Base-by-base conservation (phyloP, 1,140 invertebrate species). In the Halictus rubicundus region DNA sequence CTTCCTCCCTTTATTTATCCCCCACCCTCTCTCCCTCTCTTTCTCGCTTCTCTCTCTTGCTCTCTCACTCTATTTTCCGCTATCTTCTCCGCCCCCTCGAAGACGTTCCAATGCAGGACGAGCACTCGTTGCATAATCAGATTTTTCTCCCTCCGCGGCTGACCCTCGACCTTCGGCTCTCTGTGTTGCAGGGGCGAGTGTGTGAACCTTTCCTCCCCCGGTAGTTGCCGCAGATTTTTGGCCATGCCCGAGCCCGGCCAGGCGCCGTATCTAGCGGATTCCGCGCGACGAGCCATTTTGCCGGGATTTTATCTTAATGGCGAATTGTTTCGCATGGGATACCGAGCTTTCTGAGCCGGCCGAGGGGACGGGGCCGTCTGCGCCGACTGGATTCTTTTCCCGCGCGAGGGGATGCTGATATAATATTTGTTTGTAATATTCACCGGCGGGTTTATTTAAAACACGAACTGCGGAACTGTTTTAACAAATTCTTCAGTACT, bases 71-170 rank as follows among this genome's bases (percentile, higher is more conserved):
- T 68, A 79, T 80, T 79, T 83, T 80, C 81, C 78, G 72, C 81
- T 61, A 79, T 83, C 42, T 57, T 80, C 77, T 12, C 27, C 23
- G 25, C 10, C 42, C 32, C 52, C 78, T 70, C 66, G 60, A 65
- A 83, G 70, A 73, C 65, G 80, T 59, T 72, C 74, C 68, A 57
- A 42, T 21, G 52, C 74, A 68, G 78, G 75, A 81, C 80, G 68
- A 83, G 42, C 73, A 46, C 72, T 71, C 70, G 66, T 87, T 84
- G 78, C 86, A 75, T 82, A 84, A 86, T 80, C 85, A 57, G 68
- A 84, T 68, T 87, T 86, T 84, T 81, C 78, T 64, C 77, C 75
- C 65, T 42, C 52, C n/a, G 49, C 61, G 42, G 78, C 42, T 64
- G 75, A 84, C 77, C 87, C 65, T 68, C 66, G 65, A 76, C 75